phyloP scores from a whole-genome alignment of 2,888 invertebrate species.

The Cancer borealis region DNA sequence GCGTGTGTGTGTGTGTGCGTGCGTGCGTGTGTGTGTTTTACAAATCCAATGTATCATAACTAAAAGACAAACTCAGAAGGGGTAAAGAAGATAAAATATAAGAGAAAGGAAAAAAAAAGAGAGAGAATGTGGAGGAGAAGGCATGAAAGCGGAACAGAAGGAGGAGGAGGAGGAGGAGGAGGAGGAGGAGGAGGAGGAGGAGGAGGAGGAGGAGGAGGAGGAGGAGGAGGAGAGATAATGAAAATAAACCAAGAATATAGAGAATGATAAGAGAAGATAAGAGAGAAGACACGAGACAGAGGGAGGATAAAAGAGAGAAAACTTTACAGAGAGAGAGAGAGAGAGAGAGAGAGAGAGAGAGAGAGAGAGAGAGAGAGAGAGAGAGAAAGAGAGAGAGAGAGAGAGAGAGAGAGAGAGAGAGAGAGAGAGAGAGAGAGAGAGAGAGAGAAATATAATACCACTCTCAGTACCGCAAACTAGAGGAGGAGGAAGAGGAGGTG shows the following conservation, averaged over 20 bases:
- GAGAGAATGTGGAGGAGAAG: too few relatives aligned
- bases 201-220: background rate
- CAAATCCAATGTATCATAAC: too few relatives aligned
- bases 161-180: background rate
- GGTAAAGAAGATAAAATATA: too few relatives aligned
- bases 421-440: background rate
- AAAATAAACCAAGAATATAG: too few relatives aligned
- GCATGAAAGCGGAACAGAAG: too few relatives aligned
- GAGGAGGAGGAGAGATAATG: background rate
- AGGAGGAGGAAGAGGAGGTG: background rate
- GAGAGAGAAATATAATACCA: background rate
- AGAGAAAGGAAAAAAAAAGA: too few relatives aligned
- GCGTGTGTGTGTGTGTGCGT: too few relatives aligned
- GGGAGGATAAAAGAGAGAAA: too few relatives aligned
- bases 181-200: background rate
- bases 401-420: background rate
- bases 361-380: conserved; percentile 37
- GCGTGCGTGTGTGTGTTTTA: too few relatives aligned
- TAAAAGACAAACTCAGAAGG: too few relatives aligned
- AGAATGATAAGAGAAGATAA: too few relatives aligned
- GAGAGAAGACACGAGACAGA: too few relatives aligned
- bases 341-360: background rate
- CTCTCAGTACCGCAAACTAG: background rate
- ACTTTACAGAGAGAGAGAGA: background rate
- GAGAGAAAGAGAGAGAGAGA: conserved; percentile 23